A percentile compares a stretch with the other conserved stretches of the same genome.
Conservation (phyloP, 2,888 invertebrate genomes). For the Parapristionchus giblindavisi region DNA sequence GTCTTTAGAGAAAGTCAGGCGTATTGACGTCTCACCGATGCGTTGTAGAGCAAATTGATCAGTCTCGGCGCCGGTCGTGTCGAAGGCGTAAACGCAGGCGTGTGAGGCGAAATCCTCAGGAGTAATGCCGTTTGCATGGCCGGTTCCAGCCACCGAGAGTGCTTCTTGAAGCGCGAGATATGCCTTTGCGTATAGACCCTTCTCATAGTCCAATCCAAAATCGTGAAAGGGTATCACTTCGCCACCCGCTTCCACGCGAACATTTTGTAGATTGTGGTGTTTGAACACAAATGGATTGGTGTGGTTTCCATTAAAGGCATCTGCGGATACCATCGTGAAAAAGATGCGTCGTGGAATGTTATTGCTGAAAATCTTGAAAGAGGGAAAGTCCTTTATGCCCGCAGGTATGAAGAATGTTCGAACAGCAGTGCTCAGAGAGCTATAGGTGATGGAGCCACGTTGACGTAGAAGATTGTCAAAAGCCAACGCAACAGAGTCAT, state of each 20-base stretch:
- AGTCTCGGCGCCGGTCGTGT: neutral
- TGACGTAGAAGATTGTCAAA: neutral
- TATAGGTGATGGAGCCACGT: neutral
- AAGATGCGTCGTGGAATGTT: conserved; percentile 13
- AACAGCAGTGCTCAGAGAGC: neutral
- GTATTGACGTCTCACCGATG: neutral
- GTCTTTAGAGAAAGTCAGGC: neutral
- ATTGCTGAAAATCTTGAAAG: neutral
- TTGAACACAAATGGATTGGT: conserved; percentile 8
- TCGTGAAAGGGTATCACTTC: conserved; percentile 7
- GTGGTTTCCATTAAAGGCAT: neutral
- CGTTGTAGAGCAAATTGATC: neutral
- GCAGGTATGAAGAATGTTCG: neutral
- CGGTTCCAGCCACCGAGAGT: neutral
- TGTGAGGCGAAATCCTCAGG: neutral
- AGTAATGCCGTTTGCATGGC: neutral
- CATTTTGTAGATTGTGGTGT: neutral
- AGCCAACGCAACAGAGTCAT: neutral
- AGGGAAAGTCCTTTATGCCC: neutral
- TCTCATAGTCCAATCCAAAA: neutral
- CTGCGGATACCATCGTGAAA: neutral
- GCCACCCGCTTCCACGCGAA: conserved; percentile 2
- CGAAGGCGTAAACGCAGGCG: neutral
- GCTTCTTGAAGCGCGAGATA: neutral
- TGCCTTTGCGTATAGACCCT: neutral